Conservation (phyloP, 2,888 invertebrate species). For the Chesias legatella region DNA sequence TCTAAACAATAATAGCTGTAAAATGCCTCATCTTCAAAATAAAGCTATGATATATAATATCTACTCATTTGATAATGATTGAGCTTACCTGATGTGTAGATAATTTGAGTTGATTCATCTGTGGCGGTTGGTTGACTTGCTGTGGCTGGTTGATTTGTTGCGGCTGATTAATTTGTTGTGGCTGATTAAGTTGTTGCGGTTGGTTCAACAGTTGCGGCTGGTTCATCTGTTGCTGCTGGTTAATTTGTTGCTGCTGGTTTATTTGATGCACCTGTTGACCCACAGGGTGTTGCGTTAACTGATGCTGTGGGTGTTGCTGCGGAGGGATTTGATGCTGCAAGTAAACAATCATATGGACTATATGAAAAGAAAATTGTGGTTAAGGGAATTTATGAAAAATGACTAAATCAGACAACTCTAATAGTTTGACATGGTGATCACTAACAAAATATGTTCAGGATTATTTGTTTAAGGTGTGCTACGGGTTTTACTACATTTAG, state of each 20-base stretch:
- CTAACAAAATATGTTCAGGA: no score
- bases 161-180: constrained; percentile 26
- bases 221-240: constrained; percentile 4
- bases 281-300: constrained; percentile 53
- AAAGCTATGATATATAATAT: no score
- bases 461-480: no score
- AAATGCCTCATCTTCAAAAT: no score
- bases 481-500: no score
- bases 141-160: constrained; percentile 8
- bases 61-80: not conserved
- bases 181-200: constrained; percentile 22
- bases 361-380: not conserved
- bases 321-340: constrained; percentile 21
- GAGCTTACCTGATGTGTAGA: constrained; percentile 56
- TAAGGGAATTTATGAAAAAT: no score
- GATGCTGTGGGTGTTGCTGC: constrained; percentile 42
- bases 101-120: constrained; percentile 62
- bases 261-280: constrained; percentile 50
- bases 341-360: not conserved
- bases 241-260: constrained; percentile 11
- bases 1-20: no score
- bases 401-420: no score
- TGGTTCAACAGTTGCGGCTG: constrained; percentile 10
- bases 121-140: constrained; percentile 19
- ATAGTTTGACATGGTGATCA: no score